A percentile compares a stretch with the other conserved stretches of the same genome.
These are phyloP conservation scores for Stegophylla sp. DNA, from an alignment of 2,888 invertebrate species.

Conservation along the genomic window DNA sequence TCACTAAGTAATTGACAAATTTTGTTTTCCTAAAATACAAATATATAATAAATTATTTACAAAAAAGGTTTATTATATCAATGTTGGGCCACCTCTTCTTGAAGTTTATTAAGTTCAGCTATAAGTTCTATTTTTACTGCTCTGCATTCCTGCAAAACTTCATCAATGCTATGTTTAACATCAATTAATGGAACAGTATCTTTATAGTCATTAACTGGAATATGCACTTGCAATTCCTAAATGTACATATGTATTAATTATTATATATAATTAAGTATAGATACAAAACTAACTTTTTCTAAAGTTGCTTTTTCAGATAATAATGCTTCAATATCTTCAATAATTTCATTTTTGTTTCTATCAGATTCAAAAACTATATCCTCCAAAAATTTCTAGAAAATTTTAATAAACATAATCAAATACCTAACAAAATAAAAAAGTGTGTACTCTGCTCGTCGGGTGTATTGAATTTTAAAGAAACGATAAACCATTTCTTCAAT, in stretches of 20 bases:
- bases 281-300: constrained; percentile 51
- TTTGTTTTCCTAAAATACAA: constrained; percentile 46
- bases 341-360: constrained; percentile 68
- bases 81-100: constrained; percentile 47
- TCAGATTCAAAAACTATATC: constrained; percentile 72
- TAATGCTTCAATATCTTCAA: constrained; percentile 68
- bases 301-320: constrained; percentile 62
- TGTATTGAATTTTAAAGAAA: no score
- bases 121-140: constrained; percentile 57
- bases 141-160: constrained; percentile 49
- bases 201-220: constrained; percentile 50
- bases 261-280: no score
- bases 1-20: constrained; percentile 46
- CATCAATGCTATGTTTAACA: constrained; percentile 57
- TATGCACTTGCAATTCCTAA: constrained; percentile 59
- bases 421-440: no score
- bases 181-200: constrained; percentile 47
- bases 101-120: constrained; percentile 39
- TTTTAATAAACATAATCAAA: constrained; percentile 61
- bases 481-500: no score
- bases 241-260: not conserved
- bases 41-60: not conserved
- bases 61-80: not conserved
- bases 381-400: constrained; percentile 69
- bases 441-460: no score